Evolutionary conservation across 2,113 vertebrate genomes (phyloP).

Genomic region (Callithrix jacchus): DNA sequence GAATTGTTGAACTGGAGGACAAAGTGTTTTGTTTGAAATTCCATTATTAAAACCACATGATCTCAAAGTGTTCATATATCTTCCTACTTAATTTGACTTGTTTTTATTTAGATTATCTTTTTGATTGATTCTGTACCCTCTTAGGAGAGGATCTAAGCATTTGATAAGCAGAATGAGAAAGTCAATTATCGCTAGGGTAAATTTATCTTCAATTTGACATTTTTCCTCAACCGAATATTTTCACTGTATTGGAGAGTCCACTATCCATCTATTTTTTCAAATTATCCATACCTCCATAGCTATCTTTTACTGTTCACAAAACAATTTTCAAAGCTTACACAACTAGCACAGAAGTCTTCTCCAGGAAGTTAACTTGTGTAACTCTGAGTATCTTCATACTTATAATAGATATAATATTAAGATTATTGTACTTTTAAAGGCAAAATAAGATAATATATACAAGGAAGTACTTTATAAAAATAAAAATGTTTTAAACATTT

Average conservation of each 20-base stretch:
- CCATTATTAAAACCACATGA: constrained; percentile 12
- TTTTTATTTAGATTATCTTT: constrained; percentile 46
- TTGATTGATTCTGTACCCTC: not conserved
- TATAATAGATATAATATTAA: not conserved
- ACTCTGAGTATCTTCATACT: not conserved
- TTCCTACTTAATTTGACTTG: constrained; percentile 37
- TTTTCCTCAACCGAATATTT: constrained; percentile 32
- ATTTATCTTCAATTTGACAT: constrained; percentile 49
- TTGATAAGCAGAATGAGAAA: constrained; percentile 32
- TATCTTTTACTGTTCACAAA: not conserved
- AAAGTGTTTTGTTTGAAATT: constrained; percentile 19
- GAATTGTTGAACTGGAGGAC: not conserved
- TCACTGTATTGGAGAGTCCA: not conserved
- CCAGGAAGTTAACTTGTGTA: not conserved
- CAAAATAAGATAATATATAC: not conserved
- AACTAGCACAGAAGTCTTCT: not conserved
- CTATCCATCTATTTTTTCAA: not conserved
- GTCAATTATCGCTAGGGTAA: constrained; percentile 21
- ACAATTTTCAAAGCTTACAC: not conserved
- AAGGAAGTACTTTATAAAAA: not conserved
- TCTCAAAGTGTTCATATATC: not conserved
- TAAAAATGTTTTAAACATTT: not conserved
- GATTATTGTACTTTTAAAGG: too few relatives aligned
- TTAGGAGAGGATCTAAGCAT: not conserved
- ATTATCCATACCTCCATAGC: not conserved